Percentiles rank a stretch among this genome's conserved stretches.
phyloP scores from a whole-genome alignment of 2,797 vertebrate genomes.

The Telmatherina bonti region DNA sequence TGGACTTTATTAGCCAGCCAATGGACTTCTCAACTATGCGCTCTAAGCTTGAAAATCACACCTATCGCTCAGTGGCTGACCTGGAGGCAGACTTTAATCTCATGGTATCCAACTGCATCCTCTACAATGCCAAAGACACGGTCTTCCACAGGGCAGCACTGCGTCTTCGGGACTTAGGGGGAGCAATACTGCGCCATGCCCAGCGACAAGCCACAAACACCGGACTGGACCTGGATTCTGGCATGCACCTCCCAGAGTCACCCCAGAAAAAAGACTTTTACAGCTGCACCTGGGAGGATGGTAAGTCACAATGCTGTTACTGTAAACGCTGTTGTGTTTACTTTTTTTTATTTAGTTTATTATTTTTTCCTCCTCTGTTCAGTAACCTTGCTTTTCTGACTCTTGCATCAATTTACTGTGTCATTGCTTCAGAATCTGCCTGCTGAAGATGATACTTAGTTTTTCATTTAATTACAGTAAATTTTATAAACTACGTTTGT shows the following conservation, averaged over 20 bases:
- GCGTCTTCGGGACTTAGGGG: conserved; percentile 92
- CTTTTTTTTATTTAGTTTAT: no score
- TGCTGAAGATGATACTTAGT: background rate
- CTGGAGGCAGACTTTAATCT: conserved; percentile 98
- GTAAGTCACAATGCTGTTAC: conserved; percentile 78
- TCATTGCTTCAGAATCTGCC: background rate
- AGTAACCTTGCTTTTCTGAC: conserved; percentile 1
- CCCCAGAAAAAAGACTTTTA: conserved; percentile 91
- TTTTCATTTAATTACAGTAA: background rate
- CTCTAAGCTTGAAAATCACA: conserved; percentile 91
- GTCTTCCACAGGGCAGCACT: conserved; percentile 95
- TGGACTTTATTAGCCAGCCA: conserved; percentile 96
- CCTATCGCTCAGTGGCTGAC: conserved; percentile 91
- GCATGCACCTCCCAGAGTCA: conserved; percentile 91
- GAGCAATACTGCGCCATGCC: conserved; percentile 91
- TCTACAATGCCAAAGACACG: conserved; percentile 96
- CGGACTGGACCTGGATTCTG: conserved; percentile 90
- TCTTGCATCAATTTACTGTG: background rate
- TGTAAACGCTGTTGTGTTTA: background rate
- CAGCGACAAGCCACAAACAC: conserved; percentile 92
- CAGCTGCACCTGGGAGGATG: conserved; percentile 95
- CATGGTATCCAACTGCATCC: conserved; percentile 98
- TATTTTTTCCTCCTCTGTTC: no score
- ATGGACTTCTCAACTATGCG: conserved; percentile 99
- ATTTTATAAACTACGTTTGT: background rate